phyloP scores from a whole-genome alignment of 2,888 invertebrate genomes.

The Argyra leucocephala region DNA sequence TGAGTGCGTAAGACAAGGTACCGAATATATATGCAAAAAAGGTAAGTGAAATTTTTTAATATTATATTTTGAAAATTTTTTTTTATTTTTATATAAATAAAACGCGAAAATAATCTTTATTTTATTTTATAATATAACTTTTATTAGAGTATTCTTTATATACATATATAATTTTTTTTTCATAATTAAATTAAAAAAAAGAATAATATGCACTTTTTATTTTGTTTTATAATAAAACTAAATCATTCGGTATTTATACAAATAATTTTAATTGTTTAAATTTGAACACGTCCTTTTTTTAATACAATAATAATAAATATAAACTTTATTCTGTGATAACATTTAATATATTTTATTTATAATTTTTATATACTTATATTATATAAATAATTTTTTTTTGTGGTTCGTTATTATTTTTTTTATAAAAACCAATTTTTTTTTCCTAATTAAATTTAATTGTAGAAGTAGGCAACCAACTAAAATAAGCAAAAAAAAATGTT shows the following conservation, averaged over 20 bases:
- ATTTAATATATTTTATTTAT: background rate
- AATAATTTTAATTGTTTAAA: background rate
- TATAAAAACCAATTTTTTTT: background rate
- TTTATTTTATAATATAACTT: background rate
- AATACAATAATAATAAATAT: background rate
- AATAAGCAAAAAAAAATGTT: background rate
- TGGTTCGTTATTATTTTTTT: background rate
- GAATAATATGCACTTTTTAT: background rate
- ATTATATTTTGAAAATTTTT: too few species aligned
- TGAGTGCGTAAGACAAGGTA: constrained; percentile 74
- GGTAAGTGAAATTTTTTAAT: constrained; percentile 41
- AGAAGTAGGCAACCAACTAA: background rate
- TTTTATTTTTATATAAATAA: background rate
- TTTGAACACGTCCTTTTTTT: background rate
- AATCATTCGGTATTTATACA: background rate
- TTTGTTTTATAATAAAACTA: background rate
- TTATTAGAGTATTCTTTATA: background rate
- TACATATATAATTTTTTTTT: background rate
- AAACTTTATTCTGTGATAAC: background rate
- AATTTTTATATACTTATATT: too few species aligned
- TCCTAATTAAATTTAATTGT: background rate
- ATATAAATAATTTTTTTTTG: too few species aligned
- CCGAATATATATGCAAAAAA: constrained; percentile 57
- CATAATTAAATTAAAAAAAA: background rate
- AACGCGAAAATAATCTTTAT: background rate